phyloP scores from a whole-genome alignment of 2,888 invertebrate genomes.

The Calameuta idolon region DNA sequence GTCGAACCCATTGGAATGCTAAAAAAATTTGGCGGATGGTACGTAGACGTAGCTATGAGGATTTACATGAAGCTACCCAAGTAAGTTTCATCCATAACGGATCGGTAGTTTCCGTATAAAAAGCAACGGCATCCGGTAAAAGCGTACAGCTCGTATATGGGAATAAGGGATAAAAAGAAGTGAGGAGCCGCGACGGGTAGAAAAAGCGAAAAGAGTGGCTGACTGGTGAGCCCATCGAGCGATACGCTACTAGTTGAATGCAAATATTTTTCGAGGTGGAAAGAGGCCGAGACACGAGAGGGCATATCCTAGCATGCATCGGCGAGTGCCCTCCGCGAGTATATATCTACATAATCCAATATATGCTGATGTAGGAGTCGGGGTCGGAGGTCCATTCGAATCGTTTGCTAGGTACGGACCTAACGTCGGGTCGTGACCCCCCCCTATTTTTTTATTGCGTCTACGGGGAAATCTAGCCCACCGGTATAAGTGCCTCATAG shows the following conservation, averaged over 20 bases:
- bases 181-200: constrained; percentile 2
- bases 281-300: constrained; percentile 15
- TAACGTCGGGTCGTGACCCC: constrained; percentile 10
- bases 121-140: not conserved
- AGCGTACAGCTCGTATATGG: not conserved
- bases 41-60: not conserved
- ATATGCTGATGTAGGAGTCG: constrained; percentile 43
- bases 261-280: constrained; percentile 51
- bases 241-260: constrained; percentile 47
- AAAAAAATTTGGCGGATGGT: not conserved
- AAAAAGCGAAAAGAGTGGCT: constrained; percentile 5
- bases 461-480: constrained; percentile 60
- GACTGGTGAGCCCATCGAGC: constrained; percentile 1
- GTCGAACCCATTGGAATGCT: not conserved
- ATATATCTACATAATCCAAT: constrained; percentile 60
- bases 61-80: not conserved
- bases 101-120: not conserved
- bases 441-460: constrained; percentile 55
- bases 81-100: not conserved
- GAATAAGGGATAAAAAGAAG: constrained; percentile 1
- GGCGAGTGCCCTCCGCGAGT: not conserved
- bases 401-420: constrained; percentile 48
- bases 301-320: not conserved
- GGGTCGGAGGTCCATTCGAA: constrained; percentile 49
- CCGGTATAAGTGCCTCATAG: not conserved